Evolutionary conservation across 1,140 invertebrate genomes (phyloP).

Genomic region (Ridgeia piscesae): DNA sequence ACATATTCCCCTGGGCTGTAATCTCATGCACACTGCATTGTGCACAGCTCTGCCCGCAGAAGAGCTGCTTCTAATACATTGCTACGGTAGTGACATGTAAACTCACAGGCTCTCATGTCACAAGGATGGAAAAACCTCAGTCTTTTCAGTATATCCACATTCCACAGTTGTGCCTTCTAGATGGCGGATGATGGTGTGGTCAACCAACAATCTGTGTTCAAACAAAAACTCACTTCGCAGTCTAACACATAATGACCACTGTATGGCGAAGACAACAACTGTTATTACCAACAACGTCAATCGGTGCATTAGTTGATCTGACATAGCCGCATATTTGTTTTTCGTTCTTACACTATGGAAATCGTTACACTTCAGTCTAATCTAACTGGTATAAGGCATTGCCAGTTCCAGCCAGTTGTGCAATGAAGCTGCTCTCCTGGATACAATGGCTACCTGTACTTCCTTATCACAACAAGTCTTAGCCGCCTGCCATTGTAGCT

Average conservation of each 20-base stretch:
- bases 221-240: background rate
- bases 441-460: background rate
- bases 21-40: background rate
- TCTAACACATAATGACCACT: background rate
- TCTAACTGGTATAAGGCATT: background rate
- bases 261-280: background rate
- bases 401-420: background rate
- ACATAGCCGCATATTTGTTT: background rate
- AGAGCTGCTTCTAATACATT: background rate
- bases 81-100: background rate
- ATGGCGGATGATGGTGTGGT: background rate
- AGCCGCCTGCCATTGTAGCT: background rate
- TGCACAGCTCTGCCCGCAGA: background rate
- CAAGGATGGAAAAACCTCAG: too few species aligned
- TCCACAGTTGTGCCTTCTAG: background rate
- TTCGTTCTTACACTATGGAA: too few species aligned
- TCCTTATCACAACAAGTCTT: background rate
- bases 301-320: background rate
- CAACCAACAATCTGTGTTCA: too few species aligned
- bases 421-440: background rate
- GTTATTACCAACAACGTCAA: background rate
- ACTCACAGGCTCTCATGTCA: background rate
- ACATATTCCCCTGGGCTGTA: background rate
- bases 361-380: background rate
- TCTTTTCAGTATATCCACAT: background rate